These are phyloP conservation scores for Syngnathus acus DNA, from an alignment of 2,797 vertebrate species.

Conservation along the genomic window DNA sequence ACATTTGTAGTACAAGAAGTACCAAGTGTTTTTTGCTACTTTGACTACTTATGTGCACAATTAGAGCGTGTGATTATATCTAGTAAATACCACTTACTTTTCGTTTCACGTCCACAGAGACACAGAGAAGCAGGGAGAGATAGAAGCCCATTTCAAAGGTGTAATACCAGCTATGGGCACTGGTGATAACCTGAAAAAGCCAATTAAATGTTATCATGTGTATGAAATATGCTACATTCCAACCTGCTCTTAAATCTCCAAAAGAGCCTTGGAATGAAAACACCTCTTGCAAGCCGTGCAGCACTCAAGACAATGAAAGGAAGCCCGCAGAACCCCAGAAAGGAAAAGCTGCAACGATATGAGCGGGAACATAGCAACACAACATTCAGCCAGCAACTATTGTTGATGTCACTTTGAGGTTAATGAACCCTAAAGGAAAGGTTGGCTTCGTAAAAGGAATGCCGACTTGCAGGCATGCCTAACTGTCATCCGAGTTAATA, in stretches of 20 bases:
- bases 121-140: constrained; percentile 78
- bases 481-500: constrained; percentile 20
- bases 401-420: constrained; percentile 26
- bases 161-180: constrained; percentile 83
- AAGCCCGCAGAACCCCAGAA: constrained; percentile 35
- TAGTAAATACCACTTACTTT: constrained; percentile 75
- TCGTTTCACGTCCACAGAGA: constrained; percentile 85
- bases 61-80: neutral
- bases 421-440: constrained; percentile 21
- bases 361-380: neutral
- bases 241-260: neutral
- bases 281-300: constrained; percentile 6
- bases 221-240: neutral
- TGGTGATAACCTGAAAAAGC: constrained; percentile 65
- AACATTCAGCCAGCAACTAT: neutral
- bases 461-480: constrained; percentile 28
- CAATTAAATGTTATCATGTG: neutral
- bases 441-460: constrained; percentile 27
- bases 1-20: constrained; percentile 6
- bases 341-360: constrained; percentile 15
- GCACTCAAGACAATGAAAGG: constrained; percentile 46
- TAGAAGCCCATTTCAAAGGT: constrained; percentile 87
- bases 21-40: neutral
- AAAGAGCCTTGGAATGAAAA: constrained; percentile 21
- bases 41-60: neutral